Conservation (phyloP, 1,140 invertebrate genomes). For the Plodia interpunctella region DNA sequence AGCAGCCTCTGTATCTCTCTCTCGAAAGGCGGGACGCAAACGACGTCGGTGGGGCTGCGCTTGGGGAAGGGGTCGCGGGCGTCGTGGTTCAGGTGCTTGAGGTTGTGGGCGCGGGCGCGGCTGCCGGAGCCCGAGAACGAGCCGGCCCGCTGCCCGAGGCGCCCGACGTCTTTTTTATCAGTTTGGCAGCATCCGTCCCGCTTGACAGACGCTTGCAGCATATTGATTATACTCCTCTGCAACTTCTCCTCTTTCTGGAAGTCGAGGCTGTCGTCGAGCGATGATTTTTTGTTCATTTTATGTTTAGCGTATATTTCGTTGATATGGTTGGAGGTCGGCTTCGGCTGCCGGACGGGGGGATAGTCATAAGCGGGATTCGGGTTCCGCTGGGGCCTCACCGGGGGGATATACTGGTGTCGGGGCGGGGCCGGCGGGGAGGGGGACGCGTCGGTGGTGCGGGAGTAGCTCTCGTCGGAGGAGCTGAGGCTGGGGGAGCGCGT, state of each 20-base stretch:
- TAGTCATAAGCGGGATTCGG: slow-evolving; percentile 55
- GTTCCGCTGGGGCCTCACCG: slow-evolving; percentile 64
- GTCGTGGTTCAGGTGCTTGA: slow-evolving; percentile 73
- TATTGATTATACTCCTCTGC: slow-evolving; percentile 70
- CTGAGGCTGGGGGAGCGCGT: slow-evolving; percentile 87
- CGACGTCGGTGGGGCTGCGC: slow-evolving; percentile 68
- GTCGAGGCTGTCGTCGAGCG: slow-evolving; percentile 56
- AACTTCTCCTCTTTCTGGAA: slow-evolving; percentile 72
- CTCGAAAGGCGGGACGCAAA: slow-evolving; percentile 81
- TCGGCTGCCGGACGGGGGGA: slow-evolving; percentile 52
- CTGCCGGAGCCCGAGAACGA: slow-evolving; percentile 72
- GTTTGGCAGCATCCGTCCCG: slow-evolving; percentile 81
- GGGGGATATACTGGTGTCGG: slow-evolving; percentile 77
- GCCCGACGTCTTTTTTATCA: slow-evolving; percentile 78
- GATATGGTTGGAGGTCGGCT: slow-evolving; percentile 49
- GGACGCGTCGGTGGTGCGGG: slow-evolving; percentile 83
- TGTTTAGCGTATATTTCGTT: slow-evolving; percentile 64
- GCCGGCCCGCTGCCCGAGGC: slow-evolving; percentile 62
- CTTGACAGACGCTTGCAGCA: slow-evolving; percentile 75
- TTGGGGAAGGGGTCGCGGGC: slow-evolving; percentile 69
- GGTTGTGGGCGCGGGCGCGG: slow-evolving; percentile 68
- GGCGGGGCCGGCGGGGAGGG: slow-evolving; percentile 77
- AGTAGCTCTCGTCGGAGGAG: slow-evolving; percentile 89
- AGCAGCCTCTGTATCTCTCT: slow-evolving; percentile 85
- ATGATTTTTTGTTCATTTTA: slow-evolving; percentile 62